Evolutionary conservation across 1,140 invertebrate species (phyloP).

Genomic region (Arctopsyche grandis): DNA sequence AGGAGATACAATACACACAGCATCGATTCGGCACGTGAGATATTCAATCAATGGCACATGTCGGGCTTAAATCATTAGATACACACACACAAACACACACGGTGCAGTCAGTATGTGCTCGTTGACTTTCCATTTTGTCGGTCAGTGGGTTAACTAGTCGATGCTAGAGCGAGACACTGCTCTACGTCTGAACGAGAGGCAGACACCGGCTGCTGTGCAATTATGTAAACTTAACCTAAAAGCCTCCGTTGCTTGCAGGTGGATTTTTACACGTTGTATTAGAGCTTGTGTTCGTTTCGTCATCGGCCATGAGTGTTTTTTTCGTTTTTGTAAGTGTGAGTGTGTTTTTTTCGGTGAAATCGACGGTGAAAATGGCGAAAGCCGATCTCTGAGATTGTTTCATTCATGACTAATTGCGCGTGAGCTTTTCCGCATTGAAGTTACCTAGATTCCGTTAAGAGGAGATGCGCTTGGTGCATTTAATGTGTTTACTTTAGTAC

Average conservation of each 20-base stretch:
- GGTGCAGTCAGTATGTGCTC: background rate
- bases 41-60: no score
- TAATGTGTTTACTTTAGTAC: no score
- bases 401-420: no score
- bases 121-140: constrained; percentile 40
- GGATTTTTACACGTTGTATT: background rate
- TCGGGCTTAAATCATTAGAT: no score
- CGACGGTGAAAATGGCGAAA: constrained; percentile 8
- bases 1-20: background rate
- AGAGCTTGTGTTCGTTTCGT: constrained; percentile 28
- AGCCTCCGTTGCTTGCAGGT: constrained; percentile 21
- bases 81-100: background rate
- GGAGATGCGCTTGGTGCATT: no score
- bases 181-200: background rate
- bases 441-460: no score
- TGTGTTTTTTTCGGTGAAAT: constrained; percentile 6
- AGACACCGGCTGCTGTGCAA: constrained; percentile 6
- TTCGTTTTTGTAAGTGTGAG: background rate
- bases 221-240: constrained; percentile 44
- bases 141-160: constrained; percentile 34
- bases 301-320: constrained; percentile 36
- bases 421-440: no score
- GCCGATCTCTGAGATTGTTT: background rate
- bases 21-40: background rate
- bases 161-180: background rate